These are phyloP conservation scores for Oncorhynchus masou DNA, from an alignment of 2,113 vertebrate species.

Conservation along the genomic window DNA sequence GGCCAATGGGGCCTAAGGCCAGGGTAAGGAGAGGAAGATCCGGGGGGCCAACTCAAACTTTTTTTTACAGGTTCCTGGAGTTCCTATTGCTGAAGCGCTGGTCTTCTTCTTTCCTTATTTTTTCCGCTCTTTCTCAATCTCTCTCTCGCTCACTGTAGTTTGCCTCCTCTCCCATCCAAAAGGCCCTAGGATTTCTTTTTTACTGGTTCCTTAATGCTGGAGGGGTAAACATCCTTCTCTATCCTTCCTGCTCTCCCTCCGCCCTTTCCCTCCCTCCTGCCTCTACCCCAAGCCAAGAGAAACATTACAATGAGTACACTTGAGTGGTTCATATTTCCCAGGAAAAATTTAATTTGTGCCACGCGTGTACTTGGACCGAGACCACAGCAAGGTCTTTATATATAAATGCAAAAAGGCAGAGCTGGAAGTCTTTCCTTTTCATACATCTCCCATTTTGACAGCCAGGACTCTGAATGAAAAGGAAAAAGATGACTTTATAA, in stretches of 20 bases:
- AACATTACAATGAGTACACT: slow-evolving; percentile 33
- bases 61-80: no score
- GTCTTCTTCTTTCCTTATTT: no score
- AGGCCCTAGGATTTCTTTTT: no score
- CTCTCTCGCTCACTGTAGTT: no score
- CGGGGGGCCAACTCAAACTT: no score
- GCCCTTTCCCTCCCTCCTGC: not conserved
- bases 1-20: no score
- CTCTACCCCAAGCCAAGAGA: slow-evolving; percentile 30
- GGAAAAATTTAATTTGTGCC: slow-evolving; percentile 60
- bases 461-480: no score
- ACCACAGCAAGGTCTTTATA: slow-evolving; percentile 50
- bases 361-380: slow-evolving; percentile 38
- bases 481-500: slow-evolving; percentile 14
- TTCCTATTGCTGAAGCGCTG: no score
- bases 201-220: not conserved
- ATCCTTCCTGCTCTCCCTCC: not conserved
- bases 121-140: no score
- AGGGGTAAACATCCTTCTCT: slow-evolving; percentile 12
- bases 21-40: no score
- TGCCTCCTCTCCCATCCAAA: no score
- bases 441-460: not conserved
- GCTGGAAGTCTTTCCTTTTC: slow-evolving; percentile 18
- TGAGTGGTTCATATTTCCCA: slow-evolving; percentile 49
- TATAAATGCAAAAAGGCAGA: slow-evolving; percentile 37